Conservation (phyloP, 2,113 vertebrate species). For the Rattus rattus region DNA sequence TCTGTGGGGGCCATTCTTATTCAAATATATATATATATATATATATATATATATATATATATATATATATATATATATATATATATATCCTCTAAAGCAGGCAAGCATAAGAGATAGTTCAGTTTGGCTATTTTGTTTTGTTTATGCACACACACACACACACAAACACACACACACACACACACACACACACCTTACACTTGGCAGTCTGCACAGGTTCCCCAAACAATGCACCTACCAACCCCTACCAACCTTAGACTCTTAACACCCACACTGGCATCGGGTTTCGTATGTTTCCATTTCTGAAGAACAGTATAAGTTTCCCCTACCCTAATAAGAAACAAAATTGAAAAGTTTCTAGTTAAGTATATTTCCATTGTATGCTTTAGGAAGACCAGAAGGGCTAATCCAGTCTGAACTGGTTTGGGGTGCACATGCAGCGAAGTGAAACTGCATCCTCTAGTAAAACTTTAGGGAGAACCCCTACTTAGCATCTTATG, state of each 20-base stretch:
- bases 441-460: not conserved
- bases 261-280: not conserved
- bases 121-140: not conserved
- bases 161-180: not conserved
- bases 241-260: not conserved
- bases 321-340: not conserved
- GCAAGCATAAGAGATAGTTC: not conserved
- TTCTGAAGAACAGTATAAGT: not conserved
- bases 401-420: not conserved
- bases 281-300: not conserved
- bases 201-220: not conserved
- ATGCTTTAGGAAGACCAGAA: not conserved
- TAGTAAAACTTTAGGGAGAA: not conserved
- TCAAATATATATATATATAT: too few species aligned
- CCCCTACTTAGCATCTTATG: not conserved
- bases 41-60: too few species aligned
- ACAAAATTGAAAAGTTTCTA: not conserved
- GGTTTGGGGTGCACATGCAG: not conserved
- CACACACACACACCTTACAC: not conserved
- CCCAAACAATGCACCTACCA: not conserved
- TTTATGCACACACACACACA: not conserved
- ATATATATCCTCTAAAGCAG: not conserved
- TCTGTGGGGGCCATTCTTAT: not conserved
- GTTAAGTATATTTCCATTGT: not conserved
- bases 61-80: too few species aligned